Percentiles rank a stretch among this genome's conserved stretches.
Conservation (phyloP, 2,888 invertebrate species). For the Caenorhabditis uteleia region DNA sequence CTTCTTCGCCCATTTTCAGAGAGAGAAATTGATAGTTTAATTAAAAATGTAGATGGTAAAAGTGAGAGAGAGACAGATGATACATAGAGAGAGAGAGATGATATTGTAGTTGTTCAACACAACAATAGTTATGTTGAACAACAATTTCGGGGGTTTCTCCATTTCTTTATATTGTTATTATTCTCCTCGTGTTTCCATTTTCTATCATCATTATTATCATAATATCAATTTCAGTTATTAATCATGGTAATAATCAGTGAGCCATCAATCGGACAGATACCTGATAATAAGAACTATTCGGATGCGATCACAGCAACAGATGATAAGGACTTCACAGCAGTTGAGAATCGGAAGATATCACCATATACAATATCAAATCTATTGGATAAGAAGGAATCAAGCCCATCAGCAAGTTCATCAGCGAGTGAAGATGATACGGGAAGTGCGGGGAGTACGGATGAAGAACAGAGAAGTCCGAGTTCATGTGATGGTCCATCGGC, state of each 20-base stretch:
- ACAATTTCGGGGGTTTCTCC: no score
- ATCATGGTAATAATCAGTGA: constrained; percentile 17
- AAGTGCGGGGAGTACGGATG: constrained; percentile 36
- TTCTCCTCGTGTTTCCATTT: no score
- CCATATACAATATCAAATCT: constrained; percentile 36
- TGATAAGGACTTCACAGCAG: background rate
- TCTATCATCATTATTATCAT: no score
- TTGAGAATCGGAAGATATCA: constrained; percentile 18
- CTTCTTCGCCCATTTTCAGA: no score
- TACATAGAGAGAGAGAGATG: no score
- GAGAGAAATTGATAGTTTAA: no score
- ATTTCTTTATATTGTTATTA: no score
- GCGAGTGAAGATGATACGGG: constrained; percentile 33
- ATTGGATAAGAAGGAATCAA: constrained; percentile 31
- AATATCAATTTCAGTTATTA: no score
- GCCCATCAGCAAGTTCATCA: constrained; percentile 19
- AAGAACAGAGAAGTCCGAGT: constrained; percentile 28
- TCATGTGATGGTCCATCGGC: constrained; percentile 7
- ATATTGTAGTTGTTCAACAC: no score
- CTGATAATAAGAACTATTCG: background rate
- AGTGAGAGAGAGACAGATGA: no score
- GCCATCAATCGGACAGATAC: constrained; percentile 11
- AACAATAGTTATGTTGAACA: no score
- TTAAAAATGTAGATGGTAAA: no score
- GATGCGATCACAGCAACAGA: background rate